A percentile compares a stretch with the other conserved stretches of the same genome.
phyloP scores from a whole-genome alignment of 1,140 invertebrate genomes.

The Ips typographus region DNA sequence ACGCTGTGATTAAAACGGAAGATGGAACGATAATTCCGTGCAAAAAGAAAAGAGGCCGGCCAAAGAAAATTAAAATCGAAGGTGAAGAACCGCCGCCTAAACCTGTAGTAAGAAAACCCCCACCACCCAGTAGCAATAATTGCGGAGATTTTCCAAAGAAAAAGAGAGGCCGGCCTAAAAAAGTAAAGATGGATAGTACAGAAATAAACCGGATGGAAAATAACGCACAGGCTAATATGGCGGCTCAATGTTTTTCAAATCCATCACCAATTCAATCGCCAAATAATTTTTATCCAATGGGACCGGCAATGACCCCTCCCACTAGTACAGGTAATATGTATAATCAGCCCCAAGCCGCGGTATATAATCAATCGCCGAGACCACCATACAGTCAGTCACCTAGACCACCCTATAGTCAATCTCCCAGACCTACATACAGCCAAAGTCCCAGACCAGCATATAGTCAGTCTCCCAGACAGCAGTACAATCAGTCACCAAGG shows the following conservation, averaged over 20 bases:
- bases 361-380: conserved; percentile 45
- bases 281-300: conserved; percentile 53
- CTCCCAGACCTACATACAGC: conserved; percentile 50
- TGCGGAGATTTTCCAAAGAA: conserved; percentile 71
- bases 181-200: conserved; percentile 61
- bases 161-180: conserved; percentile 81
- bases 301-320: conserved; percentile 47
- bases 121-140: conserved; percentile 49
- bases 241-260: conserved; percentile 59
- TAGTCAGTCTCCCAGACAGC: conserved; percentile 61
- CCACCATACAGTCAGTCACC: conserved; percentile 57
- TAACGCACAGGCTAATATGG: conserved; percentile 48
- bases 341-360: conserved; percentile 50
- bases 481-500: conserved; percentile 60
- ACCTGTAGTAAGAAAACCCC: conserved; percentile 59
- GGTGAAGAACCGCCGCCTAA: conserved; percentile 61
- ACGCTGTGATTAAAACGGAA: conserved; percentile 57
- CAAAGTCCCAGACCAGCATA: conserved; percentile 61
- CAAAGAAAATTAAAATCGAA: conserved; percentile 82
- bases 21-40: conserved; percentile 66
- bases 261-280: conserved; percentile 57
- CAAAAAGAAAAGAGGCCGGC: conserved; percentile 86
- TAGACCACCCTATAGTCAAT: conserved; percentile 56
- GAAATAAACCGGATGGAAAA: conserved; percentile 42
- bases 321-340: conserved; percentile 49